Evolutionary conservation across 2,113 vertebrate genomes (phyloP).

Genomic region (Pluvianellus socialis): DNA sequence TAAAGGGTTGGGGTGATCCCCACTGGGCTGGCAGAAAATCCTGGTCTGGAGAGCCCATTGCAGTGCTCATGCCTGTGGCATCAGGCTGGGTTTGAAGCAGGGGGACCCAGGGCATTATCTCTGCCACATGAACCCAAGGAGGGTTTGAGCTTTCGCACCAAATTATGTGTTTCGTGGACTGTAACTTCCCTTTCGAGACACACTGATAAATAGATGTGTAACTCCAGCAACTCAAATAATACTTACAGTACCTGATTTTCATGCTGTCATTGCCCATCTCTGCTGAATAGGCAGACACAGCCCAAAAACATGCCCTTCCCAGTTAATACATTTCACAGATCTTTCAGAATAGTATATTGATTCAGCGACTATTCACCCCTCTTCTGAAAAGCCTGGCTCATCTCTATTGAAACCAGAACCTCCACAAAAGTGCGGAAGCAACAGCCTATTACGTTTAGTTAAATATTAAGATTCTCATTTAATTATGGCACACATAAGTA

Average conservation of each 20-base stretch:
- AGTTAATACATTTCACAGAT: background rate
- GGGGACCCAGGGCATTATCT: background rate
- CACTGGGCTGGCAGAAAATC: background rate
- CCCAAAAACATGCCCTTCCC: background rate
- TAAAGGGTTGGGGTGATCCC: background rate
- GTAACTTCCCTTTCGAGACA: background rate
- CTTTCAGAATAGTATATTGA: background rate
- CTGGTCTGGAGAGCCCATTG: background rate
- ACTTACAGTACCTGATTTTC: background rate
- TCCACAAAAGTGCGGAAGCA: constrained; percentile 56
- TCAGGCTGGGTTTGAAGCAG: background rate
- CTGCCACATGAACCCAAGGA: background rate
- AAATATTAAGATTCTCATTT: constrained; percentile 80
- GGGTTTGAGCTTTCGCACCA: background rate
- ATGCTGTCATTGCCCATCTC: background rate
- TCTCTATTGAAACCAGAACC: constrained; percentile 53
- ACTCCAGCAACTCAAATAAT: background rate
- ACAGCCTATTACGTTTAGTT: constrained; percentile 74
- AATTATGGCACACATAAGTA: constrained; percentile 77
- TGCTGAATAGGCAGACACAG: background rate
- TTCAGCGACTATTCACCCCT: background rate
- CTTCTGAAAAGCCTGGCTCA: constrained; percentile 43
- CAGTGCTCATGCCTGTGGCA: background rate
- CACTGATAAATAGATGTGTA: background rate
- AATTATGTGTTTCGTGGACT: background rate